A percentile compares a stretch with the other conserved stretches of the same genome.
phyloP scores from a whole-genome alignment of 2,888 invertebrate species.

The Xestoiulus laeticollis region DNA sequence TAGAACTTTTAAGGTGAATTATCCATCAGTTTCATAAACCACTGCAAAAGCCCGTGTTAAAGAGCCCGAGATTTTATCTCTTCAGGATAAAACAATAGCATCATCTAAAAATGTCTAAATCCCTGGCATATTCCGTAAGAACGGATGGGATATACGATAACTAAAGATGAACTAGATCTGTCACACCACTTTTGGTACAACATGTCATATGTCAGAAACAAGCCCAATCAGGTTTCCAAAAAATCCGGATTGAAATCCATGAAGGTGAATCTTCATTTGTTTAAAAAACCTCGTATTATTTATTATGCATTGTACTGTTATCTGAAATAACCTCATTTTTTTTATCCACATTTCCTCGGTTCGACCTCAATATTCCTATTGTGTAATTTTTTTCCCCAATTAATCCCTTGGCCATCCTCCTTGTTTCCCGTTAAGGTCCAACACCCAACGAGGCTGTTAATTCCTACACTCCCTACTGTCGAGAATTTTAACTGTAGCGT shows the following conservation, averaged over 20 bases:
- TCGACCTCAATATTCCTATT: conserved; percentile 43
- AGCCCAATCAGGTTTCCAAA: conserved; percentile 19
- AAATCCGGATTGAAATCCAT: background rate
- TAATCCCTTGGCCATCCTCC: conserved; percentile 19
- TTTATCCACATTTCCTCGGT: conserved; percentile 38
- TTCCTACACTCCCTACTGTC: conserved; percentile 34
- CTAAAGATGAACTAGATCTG: background rate
- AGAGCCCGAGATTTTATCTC: background rate
- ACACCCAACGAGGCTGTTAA: conserved; percentile 37
- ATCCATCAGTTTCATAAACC: too few species aligned
- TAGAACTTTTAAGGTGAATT: too few species aligned
- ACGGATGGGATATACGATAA: background rate
- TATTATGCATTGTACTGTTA: conserved; percentile 17
- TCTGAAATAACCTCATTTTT: conserved; percentile 44
- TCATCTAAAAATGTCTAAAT: background rate
- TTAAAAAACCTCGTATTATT: background rate
- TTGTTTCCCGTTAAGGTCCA: conserved; percentile 37
- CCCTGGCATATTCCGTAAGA: background rate
- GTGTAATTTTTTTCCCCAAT: conserved; percentile 15
- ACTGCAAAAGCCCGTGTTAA: too few species aligned
- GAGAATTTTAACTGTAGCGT: background rate
- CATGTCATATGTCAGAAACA: background rate
- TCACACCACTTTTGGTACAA: background rate
- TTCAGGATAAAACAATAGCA: background rate
- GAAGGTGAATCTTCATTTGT: conserved; percentile 44